Percentiles rank a stretch among this genome's conserved stretches.
phyloP scores from a whole-genome alignment of 2,113 vertebrate species.

The Cyprinodon variegatus region DNA sequence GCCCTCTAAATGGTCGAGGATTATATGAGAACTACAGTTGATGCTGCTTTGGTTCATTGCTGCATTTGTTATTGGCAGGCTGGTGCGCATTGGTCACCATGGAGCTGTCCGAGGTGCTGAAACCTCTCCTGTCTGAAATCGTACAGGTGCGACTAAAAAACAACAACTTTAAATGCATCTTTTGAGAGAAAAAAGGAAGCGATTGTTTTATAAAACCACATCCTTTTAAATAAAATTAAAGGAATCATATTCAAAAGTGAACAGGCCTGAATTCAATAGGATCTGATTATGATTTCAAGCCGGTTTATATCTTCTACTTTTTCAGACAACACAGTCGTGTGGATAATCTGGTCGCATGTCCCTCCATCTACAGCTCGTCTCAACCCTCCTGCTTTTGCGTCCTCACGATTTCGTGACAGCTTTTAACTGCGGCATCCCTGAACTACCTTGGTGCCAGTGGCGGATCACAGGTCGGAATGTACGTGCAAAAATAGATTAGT shows the following conservation, averaged over 20 bases:
- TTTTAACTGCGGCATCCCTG: conserved; percentile 26
- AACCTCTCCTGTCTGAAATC: neutral
- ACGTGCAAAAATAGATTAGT: conserved; percentile 41
- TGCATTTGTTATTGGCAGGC: too few species aligned
- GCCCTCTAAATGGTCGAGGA: too few species aligned
- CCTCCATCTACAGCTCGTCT: neutral
- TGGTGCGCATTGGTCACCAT: neutral
- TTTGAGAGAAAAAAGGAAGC: neutral
- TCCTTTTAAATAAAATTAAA: neutral
- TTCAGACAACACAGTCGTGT: neutral
- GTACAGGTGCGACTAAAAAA: neutral
- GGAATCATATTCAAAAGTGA: neutral
- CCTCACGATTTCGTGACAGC: conserved; percentile 26
- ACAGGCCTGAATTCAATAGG: neutral
- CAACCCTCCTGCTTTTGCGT: neutral
- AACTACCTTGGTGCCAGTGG: conserved; percentile 13
- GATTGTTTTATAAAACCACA: neutral
- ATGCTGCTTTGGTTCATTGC: too few species aligned
- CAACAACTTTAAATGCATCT: neutral
- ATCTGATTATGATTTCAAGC: neutral
- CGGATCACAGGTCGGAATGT: conserved; percentile 20
- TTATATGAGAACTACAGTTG: too few species aligned
- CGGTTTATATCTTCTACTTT: neutral
- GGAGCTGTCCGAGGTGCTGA: neutral
- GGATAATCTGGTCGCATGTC: neutral